Conservation (phyloP, 2,888 invertebrate species). For the Luperina nickerlii region DNA sequence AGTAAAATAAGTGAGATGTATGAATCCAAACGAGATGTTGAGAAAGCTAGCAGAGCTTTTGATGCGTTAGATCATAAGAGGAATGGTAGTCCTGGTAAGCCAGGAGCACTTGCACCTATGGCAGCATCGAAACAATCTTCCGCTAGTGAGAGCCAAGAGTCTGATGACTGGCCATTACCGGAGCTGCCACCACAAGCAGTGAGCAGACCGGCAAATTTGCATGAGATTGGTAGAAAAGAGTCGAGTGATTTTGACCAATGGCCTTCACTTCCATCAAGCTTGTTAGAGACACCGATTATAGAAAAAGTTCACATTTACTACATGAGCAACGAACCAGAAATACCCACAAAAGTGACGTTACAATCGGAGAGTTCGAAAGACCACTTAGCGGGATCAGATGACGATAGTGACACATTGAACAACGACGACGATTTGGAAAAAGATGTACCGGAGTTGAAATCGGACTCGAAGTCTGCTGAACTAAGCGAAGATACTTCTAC, state of each 20-base stretch:
- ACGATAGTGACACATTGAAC: constrained; percentile 93
- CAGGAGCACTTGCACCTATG: constrained; percentile 80
- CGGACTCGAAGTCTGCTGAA: constrained; percentile 77
- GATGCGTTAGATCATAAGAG: constrained; percentile 76
- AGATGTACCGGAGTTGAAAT: constrained; percentile 89
- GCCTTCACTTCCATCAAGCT: constrained; percentile 94
- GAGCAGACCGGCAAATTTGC: constrained; percentile 72
- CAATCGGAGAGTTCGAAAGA: constrained; percentile 92
- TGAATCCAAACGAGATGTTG: constrained; percentile 87
- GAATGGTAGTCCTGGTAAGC: constrained; percentile 76
- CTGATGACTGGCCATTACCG: constrained; percentile 94
- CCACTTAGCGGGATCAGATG: constrained; percentile 91
- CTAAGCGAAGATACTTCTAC: constrained; percentile 81
- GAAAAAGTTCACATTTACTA: constrained; percentile 95
- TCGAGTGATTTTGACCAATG: constrained; percentile 94
- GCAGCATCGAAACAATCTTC: constrained; percentile 85
- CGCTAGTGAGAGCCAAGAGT: constrained; percentile 92
- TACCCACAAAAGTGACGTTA: constrained; percentile 94
- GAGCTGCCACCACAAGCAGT: constrained; percentile 92
- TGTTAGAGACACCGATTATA: constrained; percentile 93
- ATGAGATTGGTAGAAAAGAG: constrained; percentile 79
- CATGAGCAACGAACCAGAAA: constrained; percentile 94
- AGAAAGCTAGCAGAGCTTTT: constrained; percentile 76
- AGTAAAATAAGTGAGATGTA: constrained; percentile 91
- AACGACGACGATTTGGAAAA: constrained; percentile 91